Base-by-base conservation (phyloP, 2,113 vertebrate species). In the Panurus biarmicus region DNA sequence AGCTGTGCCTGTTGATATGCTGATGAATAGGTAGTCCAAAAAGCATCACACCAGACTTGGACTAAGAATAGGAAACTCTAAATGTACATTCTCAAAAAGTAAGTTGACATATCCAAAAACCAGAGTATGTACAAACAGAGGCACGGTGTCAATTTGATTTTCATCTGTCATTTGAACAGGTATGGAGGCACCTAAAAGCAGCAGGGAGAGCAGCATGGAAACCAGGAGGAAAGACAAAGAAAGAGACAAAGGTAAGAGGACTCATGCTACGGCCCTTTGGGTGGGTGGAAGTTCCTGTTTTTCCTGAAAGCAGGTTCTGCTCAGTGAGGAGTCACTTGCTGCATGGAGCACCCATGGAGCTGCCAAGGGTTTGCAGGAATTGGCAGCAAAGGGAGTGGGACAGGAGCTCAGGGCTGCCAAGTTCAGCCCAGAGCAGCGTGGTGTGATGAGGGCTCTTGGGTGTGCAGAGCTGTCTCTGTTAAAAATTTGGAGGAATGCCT, bases 191-290 rank as follows among this genome's bases (percentile, higher is more conserved):
- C 36, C 58, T 28, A 3, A 12, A 54, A 94, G 48, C 70, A 69
- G 45, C 25, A 25, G 65, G 65, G 3, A 19, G 6, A 58, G 36
- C 33, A 53, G 44, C 12, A 4, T 6, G 21, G 56, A 62, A 47
- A 79, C 13, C 0, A 1, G 23, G 33, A 74, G 67, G 25, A 48
- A 56, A 29, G 14, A 6, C 11, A 21, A 35, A 35, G 22, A 6
- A 22, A 9, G 24, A 51, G 51, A 26, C 53, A 36, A n/a, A 62
- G 51, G 20, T 16, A 45, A 57, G 25, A 75, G 23, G 19, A 12
- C 44, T 47, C 4, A 2, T 0, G 1, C 23, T 40, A 1, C 1
- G 9, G 53, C 3, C 21, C 5, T 16, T 22, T 28, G 14, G 33
- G 2, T 0, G 33, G 17, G 20, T 65, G 31, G 35, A 65, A 20